A percentile compares a stretch with the other conserved stretches of the same genome.
phyloP scores from a whole-genome alignment of 2,888 invertebrate species.

The Pterobdella sp. region DNA sequence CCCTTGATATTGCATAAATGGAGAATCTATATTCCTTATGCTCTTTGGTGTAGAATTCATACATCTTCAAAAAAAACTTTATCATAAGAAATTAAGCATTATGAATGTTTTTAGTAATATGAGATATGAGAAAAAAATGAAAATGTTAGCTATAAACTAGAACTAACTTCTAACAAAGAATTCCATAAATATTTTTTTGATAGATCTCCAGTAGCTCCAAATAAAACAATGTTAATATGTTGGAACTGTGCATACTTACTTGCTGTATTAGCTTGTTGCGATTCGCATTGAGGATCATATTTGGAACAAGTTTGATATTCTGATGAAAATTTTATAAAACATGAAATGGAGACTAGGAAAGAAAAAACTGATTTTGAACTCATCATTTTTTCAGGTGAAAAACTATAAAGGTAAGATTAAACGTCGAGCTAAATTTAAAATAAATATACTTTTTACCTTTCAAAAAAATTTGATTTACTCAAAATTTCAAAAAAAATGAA shows the following conservation, averaged over 20 bases:
- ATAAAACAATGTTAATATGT: constrained; percentile 37
- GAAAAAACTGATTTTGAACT: too few species aligned
- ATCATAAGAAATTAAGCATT: background rate
- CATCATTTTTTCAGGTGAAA: too few species aligned
- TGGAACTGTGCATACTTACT: constrained; percentile 13
- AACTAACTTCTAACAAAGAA: constrained; percentile 41
- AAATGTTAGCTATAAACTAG: background rate
- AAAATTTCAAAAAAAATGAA: too few species aligned
- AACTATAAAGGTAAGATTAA: too few species aligned
- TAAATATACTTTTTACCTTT: too few species aligned
- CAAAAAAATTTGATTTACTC: too few species aligned
- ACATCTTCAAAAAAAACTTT: background rate
- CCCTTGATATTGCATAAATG: constrained; percentile 42
- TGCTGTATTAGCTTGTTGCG: background rate
- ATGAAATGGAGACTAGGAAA: too few species aligned
- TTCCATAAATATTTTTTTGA: constrained; percentile 49
- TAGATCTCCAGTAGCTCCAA: constrained; percentile 44
- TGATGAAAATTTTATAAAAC: background rate
- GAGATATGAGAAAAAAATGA: background rate
- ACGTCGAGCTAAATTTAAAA: too few species aligned
- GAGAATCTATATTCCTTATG: constrained; percentile 40
- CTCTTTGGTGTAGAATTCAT: constrained; percentile 22
- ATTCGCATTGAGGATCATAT: background rate
- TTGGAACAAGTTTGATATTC: background rate
- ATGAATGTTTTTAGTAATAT: background rate